Conservation (phyloP, 2,113 vertebrate genomes). For the Rutilus rutilus region DNA sequence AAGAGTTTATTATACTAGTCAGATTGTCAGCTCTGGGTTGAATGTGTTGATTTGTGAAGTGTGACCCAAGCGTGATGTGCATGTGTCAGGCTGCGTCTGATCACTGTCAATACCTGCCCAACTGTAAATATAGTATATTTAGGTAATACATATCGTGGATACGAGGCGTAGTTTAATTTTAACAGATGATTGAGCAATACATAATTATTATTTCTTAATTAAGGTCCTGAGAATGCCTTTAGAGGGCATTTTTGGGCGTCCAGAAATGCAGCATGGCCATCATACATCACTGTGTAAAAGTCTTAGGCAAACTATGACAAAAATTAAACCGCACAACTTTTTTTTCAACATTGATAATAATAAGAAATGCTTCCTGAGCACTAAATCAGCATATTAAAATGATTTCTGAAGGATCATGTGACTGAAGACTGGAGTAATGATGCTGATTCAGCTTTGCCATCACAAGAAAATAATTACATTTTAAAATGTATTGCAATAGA, state of each 20-base stretch:
- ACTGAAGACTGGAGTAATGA: neutral
- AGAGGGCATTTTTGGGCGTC: neutral
- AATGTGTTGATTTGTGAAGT: constrained; percentile 30
- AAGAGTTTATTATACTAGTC: neutral
- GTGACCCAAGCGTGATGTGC: constrained; percentile 31
- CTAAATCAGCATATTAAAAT: neutral
- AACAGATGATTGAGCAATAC: no score
- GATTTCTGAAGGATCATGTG: neutral
- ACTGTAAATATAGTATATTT: neutral
- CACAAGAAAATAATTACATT: neutral
- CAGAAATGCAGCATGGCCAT: neutral
- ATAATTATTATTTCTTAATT: neutral
- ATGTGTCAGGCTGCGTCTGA: constrained; percentile 12
- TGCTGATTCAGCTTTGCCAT: neutral
- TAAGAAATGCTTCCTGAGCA: neutral
- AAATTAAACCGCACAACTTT: neutral
- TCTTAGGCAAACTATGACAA: no score
- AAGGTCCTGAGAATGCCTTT: neutral
- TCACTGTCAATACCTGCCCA: neutral
- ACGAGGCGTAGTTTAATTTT: neutral
- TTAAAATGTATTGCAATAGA: neutral
- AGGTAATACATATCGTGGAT: neutral
- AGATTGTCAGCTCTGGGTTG: neutral
- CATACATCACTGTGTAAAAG: neutral
- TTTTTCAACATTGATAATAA: neutral